Conservation (phyloP, 2,888 invertebrate genomes). For the Phaonia tiefii region DNA sequence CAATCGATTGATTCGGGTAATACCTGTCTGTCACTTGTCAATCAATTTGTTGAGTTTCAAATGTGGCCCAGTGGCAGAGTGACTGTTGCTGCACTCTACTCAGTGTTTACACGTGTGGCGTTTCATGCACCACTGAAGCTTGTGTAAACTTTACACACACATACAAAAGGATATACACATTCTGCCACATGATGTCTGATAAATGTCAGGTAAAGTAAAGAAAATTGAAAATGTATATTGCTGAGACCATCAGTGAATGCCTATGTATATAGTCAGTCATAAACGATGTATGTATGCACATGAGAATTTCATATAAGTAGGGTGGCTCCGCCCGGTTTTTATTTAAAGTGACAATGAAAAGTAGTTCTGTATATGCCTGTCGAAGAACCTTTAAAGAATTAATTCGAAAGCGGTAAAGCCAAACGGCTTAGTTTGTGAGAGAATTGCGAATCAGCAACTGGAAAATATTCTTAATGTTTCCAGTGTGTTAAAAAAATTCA, state of each 20-base stretch:
- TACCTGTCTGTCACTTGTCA: constrained; percentile 53
- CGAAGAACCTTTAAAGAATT: no score
- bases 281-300: neutral
- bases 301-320: neutral
- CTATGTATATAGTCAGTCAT: no score
- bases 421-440: no score
- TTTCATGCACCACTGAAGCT: constrained; percentile 45
- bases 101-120: constrained; percentile 4
- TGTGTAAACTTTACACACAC: neutral
- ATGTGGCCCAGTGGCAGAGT: constrained; percentile 1
- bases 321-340: no score
- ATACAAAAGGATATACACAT: neutral
- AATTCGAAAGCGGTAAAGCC: no score
- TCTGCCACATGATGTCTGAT: constrained; percentile 1
- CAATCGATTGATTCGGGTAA: constrained; percentile 24
- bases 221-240: constrained; percentile 30
- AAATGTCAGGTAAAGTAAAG: constrained; percentile 26
- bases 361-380: no score
- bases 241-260: neutral
- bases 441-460: no score
- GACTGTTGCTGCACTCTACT: neutral
- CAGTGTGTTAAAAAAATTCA: no score
- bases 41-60: constrained; percentile 52
- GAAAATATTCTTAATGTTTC: no score
- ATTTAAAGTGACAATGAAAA: no score